A percentile compares a stretch with the other conserved stretches of the same genome.
Conservation (phyloP, 2,113 vertebrate species). For the Archilochus colubris region DNA sequence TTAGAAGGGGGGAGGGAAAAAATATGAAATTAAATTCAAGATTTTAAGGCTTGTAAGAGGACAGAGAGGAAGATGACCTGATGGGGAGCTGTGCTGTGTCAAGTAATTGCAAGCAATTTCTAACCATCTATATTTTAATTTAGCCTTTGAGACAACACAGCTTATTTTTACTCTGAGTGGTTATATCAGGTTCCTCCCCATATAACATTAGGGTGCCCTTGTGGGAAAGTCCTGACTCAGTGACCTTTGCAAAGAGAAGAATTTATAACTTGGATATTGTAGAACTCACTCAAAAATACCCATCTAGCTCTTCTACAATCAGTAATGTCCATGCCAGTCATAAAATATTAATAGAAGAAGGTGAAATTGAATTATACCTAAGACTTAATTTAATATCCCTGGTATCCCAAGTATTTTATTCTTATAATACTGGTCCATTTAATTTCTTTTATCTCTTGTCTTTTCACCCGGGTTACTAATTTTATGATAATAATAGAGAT, state of each 20-base stretch:
- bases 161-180: background rate
- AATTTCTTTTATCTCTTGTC: background rate
- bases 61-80: background rate
- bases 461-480: background rate
- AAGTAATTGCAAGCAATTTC: background rate
- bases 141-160: background rate
- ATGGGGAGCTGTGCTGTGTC: background rate
- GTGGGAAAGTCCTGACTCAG: background rate
- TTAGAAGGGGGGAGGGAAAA: background rate
- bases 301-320: background rate
- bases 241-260: background rate
- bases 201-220: background rate
- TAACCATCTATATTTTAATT: background rate
- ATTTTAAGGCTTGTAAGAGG: background rate
- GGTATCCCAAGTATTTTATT: background rate
- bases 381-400: background rate
- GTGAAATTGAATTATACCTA: background rate
- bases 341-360: conserved; percentile 5
- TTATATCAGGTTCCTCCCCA: background rate
- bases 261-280: background rate
- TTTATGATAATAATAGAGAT: background rate
- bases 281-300: background rate
- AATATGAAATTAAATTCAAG: background rate
- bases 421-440: background rate
- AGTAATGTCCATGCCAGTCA: background rate